These are phyloP conservation scores for Orthonevra nobilis DNA, from an alignment of 2,888 invertebrate genomes.

Conservation along the genomic window DNA sequence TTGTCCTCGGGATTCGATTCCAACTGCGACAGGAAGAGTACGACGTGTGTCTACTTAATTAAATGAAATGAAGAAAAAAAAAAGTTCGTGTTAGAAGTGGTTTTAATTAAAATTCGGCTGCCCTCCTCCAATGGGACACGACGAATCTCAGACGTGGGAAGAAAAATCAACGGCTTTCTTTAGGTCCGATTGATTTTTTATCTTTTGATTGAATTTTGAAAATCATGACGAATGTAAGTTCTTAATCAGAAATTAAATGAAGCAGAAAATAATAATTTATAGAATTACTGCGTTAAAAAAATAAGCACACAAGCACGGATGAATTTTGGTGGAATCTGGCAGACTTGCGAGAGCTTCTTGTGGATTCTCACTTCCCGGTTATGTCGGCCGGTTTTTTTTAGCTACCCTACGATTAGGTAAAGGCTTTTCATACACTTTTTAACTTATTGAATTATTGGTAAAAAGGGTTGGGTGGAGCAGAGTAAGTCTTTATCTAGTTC, in stretches of 20 bases:
- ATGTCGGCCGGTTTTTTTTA: no score
- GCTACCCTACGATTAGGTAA: no score
- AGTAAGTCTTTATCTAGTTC: no score
- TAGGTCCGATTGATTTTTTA: constrained; percentile 25
- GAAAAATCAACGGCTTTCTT: constrained; percentile 14
- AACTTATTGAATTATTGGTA: no score
- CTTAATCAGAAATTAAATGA: constrained; percentile 6
- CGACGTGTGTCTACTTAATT: constrained; percentile 69
- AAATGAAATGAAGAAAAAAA: no score
- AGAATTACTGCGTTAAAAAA: no score
- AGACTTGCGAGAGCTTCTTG: no score
- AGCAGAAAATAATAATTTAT: constrained; percentile 15
- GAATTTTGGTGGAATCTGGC: no score
- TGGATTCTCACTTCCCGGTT: no score
- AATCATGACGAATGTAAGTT: constrained; percentile 25
- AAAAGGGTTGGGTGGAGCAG: no score
- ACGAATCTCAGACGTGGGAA: neutral
- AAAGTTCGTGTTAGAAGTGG: constrained; percentile 60
- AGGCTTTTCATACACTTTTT: no score
- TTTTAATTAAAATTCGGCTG: constrained; percentile 68
- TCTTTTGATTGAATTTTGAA: constrained; percentile 10
- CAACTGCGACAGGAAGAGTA: constrained; percentile 12
- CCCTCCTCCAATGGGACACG: constrained; percentile 31
- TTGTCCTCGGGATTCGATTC: constrained; percentile 29
- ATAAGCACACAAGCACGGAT: no score